Conservation (phyloP, 1,140 invertebrate species). For the Bilobella aurantiaca region DNA sequence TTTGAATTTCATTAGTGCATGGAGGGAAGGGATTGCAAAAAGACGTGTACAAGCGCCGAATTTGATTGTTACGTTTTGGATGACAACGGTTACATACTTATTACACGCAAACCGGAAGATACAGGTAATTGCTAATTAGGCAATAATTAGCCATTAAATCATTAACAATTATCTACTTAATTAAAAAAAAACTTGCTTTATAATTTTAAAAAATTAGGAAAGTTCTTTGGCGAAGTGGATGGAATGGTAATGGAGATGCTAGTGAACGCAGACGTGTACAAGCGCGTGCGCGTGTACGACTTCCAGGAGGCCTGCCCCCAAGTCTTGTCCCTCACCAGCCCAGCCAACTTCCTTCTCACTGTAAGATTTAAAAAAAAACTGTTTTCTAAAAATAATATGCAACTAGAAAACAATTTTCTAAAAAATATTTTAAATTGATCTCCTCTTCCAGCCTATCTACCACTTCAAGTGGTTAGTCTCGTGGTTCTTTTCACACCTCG, state of each 20-base stretch:
- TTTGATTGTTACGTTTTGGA: constrained; percentile 85
- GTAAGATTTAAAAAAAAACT: constrained; percentile 39
- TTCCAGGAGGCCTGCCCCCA: constrained; percentile 79
- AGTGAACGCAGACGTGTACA: constrained; percentile 79
- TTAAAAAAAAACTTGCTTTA: too few relatives aligned
- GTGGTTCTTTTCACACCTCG: constrained; percentile 26
- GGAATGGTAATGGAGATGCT: constrained; percentile 89
- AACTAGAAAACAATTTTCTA: background rate
- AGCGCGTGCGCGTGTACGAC: constrained; percentile 70
- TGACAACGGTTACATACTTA: constrained; percentile 86
- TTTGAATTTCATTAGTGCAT: constrained; percentile 56
- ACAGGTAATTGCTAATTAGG: constrained; percentile 4
- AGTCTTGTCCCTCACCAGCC: constrained; percentile 42
- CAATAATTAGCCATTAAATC: background rate
- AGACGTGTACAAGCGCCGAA: constrained; percentile 72
- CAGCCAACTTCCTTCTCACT: constrained; percentile 39
- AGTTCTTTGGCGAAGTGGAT: constrained; percentile 84
- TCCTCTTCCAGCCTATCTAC: constrained; percentile 40
- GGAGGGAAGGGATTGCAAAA: constrained; percentile 50
- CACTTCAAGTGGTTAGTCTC: constrained; percentile 35
- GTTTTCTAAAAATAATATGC: background rate
- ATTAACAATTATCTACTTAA: constrained; percentile 29
- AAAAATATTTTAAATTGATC: background rate
- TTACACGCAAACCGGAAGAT: constrained; percentile 63
- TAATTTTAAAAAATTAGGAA: constrained; percentile 20